phyloP scores from a whole-genome alignment of 1,140 invertebrate genomes.

The Bactericera cockerelli region DNA sequence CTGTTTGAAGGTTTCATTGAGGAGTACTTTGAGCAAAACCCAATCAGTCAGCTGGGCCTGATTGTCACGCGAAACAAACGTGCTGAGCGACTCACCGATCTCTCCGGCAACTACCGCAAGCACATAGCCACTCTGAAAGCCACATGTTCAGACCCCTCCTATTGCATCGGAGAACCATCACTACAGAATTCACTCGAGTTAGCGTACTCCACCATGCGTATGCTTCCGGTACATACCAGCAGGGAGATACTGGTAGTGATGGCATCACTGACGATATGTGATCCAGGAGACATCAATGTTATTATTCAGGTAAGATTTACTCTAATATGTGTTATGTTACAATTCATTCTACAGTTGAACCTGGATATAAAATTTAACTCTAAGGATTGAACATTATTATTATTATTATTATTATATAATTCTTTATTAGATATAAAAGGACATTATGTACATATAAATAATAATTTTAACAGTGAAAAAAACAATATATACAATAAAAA shows the following conservation, averaged over 20 bases:
- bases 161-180: conserved; percentile 69
- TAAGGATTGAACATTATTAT: no score
- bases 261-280: conserved; percentile 89
- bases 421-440: no score
- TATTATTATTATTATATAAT: no score
- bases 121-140: conserved; percentile 33
- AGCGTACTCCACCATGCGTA: conserved; percentile 66
- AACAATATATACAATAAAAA: no score
- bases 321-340: no score
- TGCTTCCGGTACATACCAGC: conserved; percentile 84
- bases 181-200: conserved; percentile 87
- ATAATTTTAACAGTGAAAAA: no score
- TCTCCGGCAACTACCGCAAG: conserved; percentile 71
- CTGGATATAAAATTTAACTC: no score
- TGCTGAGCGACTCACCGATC: conserved; percentile 68
- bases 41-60: conserved; percentile 90
- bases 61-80: conserved; percentile 84
- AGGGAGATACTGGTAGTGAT: conserved; percentile 81
- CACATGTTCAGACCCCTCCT: conserved; percentile 15
- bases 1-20: conserved; percentile 84
- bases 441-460: no score
- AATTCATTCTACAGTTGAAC: no score
- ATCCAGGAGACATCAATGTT: conserved; percentile 78
- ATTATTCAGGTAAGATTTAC: conserved; percentile 71
- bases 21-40: conserved; percentile 97